Conservation (phyloP, 2,113 vertebrate species). For the Daubentonia madagascariensis region DNA sequence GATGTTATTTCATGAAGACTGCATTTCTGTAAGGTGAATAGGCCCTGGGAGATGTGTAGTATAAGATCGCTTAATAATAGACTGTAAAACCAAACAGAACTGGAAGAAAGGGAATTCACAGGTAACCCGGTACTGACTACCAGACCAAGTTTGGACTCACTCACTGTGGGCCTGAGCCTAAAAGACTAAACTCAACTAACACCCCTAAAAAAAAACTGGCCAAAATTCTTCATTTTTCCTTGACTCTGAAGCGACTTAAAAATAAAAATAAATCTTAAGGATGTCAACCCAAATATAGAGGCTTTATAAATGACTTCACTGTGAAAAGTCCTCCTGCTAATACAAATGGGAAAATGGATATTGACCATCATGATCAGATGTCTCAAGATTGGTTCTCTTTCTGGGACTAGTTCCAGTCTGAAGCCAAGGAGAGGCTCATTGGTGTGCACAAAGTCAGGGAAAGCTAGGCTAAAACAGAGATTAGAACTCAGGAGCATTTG, state of each 20-base stretch:
- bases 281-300: conserved; percentile 21
- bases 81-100: conserved; percentile 13
- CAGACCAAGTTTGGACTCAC: background rate
- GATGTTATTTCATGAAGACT: conserved; percentile 18
- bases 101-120: background rate
- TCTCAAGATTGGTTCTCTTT: background rate
- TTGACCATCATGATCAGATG: background rate
- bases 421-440: conserved; percentile 8
- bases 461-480: background rate
- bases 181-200: background rate
- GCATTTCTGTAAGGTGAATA: conserved; percentile 48
- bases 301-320: conserved; percentile 15
- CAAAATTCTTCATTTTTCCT: conserved; percentile 19
- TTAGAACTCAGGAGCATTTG: background rate
- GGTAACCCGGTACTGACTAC: background rate
- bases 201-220: conserved; percentile 2
- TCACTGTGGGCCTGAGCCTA: background rate
- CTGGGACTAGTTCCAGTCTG: background rate
- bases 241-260: conserved; percentile 13
- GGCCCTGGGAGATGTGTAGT: conserved; percentile 28
- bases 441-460: background rate
- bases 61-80: conserved; percentile 7
- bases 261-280: conserved; percentile 4
- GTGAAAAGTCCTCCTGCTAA: background rate
- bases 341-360: background rate